Conservation (phyloP, 2,888 invertebrate genomes). For the Neoaliturus tenellus region DNA sequence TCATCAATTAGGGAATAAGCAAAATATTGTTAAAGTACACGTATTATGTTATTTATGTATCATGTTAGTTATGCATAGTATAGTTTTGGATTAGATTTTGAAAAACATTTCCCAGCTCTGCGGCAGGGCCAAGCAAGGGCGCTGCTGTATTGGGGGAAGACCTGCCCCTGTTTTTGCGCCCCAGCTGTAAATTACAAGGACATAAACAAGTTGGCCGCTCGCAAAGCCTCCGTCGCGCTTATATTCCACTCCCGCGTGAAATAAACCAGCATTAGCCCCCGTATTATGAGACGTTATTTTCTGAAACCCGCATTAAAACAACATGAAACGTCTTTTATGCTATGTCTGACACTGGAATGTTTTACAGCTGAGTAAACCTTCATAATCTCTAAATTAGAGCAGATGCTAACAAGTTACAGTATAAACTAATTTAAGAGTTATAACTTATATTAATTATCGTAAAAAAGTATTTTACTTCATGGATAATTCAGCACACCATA, state of each 20-base stretch:
- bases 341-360: background rate
- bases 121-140: background rate
- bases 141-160: constrained; percentile 6
- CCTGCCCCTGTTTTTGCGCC: constrained; percentile 21
- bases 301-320: constrained; percentile 28
- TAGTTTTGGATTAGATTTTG: too few species aligned
- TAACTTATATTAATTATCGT: too few species aligned
- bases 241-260: constrained; percentile 29
- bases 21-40: too few species aligned
- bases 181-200: constrained; percentile 23
- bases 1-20: too few species aligned
- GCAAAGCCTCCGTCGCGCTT: constrained; percentile 18
- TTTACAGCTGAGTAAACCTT: constrained; percentile 6
- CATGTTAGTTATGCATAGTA: too few species aligned
- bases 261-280: constrained; percentile 33
- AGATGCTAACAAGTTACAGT: background rate
- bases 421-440: too few species aligned
- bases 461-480: too few species aligned
- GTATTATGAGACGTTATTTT: constrained; percentile 20
- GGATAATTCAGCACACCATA: too few species aligned
- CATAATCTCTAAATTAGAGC: background rate
- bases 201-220: constrained; percentile 43
- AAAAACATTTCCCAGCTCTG: background rate
- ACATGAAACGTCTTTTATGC: constrained; percentile 26
- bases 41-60: too few species aligned